Evolutionary conservation across 2,888 invertebrate species (phyloP).

Genomic region (Ormyrus nitidulus): DNA sequence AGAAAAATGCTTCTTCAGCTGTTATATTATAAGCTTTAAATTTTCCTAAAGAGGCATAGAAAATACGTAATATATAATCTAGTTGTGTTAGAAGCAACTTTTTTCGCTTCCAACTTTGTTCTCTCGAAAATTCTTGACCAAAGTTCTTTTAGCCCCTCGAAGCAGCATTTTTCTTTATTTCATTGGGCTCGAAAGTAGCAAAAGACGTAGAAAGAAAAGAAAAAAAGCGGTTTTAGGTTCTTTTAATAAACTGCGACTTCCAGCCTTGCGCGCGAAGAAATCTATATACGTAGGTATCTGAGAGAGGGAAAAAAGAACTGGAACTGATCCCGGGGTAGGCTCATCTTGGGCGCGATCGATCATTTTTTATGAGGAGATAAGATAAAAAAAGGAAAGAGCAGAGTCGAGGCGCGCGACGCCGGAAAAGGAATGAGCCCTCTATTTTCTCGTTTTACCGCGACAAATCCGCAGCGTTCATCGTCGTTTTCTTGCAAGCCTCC

Average conservation of each 20-base stretch:
- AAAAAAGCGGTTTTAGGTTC: slow-evolving; percentile 13
- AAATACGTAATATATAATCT: too few species aligned
- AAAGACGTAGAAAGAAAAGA: not conserved
- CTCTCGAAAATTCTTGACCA: slow-evolving; percentile 18
- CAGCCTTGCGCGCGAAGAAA: slow-evolving; percentile 1
- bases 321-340: slow-evolving; percentile 39
- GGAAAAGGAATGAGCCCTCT: slow-evolving; percentile 17
- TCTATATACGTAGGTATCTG: slow-evolving; percentile 1
- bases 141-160: not conserved
- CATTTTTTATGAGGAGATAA: slow-evolving; percentile 44
- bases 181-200: slow-evolving; percentile 50
- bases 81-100: too few species aligned
- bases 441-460: slow-evolving; percentile 39
- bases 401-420: not conserved
- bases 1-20: not conserved
- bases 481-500: slow-evolving; percentile 6
- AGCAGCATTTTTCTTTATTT: slow-evolving; percentile 28
- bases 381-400: not conserved
- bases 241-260: slow-evolving; percentile 37
- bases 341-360: slow-evolving; percentile 40
- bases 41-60: not conserved
- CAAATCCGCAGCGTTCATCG: slow-evolving; percentile 44
- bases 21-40: not conserved
- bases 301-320: not conserved
- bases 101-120: not conserved